phyloP scores from a whole-genome alignment of 2,113 vertebrate species.

The Cochlearius cochlearius region DNA sequence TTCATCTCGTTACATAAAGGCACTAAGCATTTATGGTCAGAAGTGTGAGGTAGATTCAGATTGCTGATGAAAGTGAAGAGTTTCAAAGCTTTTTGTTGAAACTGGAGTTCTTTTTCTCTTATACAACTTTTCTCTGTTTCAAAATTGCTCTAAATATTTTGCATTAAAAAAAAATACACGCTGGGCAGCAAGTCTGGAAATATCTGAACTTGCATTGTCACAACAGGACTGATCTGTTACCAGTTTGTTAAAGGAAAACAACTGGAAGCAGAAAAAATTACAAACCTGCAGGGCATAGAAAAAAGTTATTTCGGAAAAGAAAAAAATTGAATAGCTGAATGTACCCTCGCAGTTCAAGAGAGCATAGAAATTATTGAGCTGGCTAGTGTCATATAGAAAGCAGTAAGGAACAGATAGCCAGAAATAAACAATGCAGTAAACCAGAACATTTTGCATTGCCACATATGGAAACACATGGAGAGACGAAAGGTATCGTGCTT shows the following conservation, averaged over 20 bases:
- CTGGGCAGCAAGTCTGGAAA: background rate
- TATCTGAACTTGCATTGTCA: background rate
- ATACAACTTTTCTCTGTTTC: background rate
- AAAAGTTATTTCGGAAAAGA: background rate
- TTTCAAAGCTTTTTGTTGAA: background rate
- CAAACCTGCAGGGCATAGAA: background rate
- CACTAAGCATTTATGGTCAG: background rate
- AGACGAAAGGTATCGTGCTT: background rate
- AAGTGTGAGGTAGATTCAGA: background rate
- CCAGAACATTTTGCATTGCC: background rate
- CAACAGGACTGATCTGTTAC: background rate
- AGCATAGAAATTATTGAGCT: background rate
- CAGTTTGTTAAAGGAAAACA: background rate
- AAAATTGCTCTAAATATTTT: background rate
- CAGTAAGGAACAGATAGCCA: background rate
- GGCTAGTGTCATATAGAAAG: background rate
- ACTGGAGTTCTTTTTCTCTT: background rate
- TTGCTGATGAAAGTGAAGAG: background rate
- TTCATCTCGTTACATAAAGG: background rate
- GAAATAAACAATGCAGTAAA: background rate
- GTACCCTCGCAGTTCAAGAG: background rate
- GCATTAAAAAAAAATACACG: background rate
- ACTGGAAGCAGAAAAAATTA: background rate
- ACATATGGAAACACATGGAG: background rate
- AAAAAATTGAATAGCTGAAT: background rate